These are phyloP conservation scores for Cheilosia vernalis DNA, from an alignment of 2,888 invertebrate species.

Conservation along the genomic window DNA sequence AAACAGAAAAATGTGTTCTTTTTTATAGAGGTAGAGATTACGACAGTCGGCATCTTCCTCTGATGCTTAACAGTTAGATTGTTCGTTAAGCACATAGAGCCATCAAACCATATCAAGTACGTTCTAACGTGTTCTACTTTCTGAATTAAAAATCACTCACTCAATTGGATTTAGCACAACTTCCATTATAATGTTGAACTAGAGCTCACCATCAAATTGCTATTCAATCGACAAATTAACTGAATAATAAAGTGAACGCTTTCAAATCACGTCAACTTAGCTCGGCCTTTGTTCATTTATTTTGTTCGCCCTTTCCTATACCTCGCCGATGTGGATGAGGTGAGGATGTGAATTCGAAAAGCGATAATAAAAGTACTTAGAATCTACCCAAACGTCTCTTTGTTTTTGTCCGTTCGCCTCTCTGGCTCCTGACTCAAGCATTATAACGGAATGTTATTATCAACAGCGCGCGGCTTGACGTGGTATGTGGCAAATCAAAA, in stretches of 20 bases:
- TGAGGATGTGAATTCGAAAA: slow-evolving; percentile 50
- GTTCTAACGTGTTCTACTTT: too few relatives aligned
- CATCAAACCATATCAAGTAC: too few relatives aligned
- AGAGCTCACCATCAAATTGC: slow-evolving; percentile 17
- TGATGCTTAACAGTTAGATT: too few relatives aligned
- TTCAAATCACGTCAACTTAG: slow-evolving; percentile 60
- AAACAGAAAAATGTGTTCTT: too few relatives aligned
- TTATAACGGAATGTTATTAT: slow-evolving; percentile 38
- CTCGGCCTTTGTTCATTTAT: slow-evolving; percentile 49
- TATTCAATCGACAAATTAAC: slow-evolving; percentile 54
- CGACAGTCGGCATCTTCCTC: too few relatives aligned
- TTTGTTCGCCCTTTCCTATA: slow-evolving; percentile 2
- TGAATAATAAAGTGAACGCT: slow-evolving; percentile 58
- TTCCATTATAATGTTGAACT: too few relatives aligned
- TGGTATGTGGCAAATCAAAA: slow-evolving; percentile 58
- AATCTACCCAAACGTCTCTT: slow-evolving; percentile 43
- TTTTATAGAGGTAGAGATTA: too few relatives aligned
- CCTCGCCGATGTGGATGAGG: slow-evolving; percentile 22
- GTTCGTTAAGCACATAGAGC: too few relatives aligned
- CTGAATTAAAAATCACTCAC: too few relatives aligned
- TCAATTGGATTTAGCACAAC: too few relatives aligned
- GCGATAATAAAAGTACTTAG: slow-evolving; percentile 52
- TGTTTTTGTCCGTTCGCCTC: background rate
- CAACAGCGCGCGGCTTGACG: slow-evolving; percentile 18
- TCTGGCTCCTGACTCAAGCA: background rate